These are phyloP conservation scores for Diachasma alloeum DNA, from an alignment of 1,140 invertebrate genomes.

Conservation along the genomic window DNA sequence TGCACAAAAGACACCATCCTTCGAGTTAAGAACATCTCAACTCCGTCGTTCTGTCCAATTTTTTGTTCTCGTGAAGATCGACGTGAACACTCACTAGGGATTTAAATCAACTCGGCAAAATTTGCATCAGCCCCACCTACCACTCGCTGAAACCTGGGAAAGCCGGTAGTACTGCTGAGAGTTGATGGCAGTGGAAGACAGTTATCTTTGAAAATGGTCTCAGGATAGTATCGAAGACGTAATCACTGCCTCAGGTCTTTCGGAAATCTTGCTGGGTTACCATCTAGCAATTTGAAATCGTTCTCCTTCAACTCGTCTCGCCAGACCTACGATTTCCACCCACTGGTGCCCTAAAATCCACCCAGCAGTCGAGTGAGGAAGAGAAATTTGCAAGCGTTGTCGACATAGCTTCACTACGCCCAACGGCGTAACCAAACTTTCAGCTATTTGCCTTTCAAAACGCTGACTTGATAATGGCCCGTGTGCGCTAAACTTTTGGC, in stretches of 20 bases:
- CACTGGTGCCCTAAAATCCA: not conserved
- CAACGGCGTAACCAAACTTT: constrained; percentile 32
- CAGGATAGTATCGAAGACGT: not conserved
- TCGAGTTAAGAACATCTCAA: not conserved
- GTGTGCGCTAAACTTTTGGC: constrained; percentile 32
- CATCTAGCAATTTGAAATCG: not conserved
- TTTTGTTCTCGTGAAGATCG: not conserved
- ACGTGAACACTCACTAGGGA: not conserved
- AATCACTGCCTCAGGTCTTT: constrained; percentile 8
- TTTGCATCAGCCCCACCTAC: constrained; percentile 4
- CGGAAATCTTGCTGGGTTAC: not conserved
- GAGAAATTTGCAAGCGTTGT: not conserved
- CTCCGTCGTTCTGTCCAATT: not conserved
- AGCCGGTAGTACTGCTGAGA: not conserved
- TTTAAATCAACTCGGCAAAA: not conserved
- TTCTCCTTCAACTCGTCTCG: not conserved
- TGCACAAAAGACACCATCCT: not conserved
- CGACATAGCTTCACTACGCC: constrained; percentile 11
- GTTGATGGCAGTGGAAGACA: not conserved
- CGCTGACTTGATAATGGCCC: constrained; percentile 41
- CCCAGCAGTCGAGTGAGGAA: not conserved
- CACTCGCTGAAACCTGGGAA: not conserved
- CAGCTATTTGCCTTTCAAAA: constrained; percentile 43
- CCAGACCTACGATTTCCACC: not conserved
- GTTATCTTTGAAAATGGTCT: not conserved